Conservation (phyloP, 1,140 invertebrate genomes). For the Drosophila nannoptera region DNA sequence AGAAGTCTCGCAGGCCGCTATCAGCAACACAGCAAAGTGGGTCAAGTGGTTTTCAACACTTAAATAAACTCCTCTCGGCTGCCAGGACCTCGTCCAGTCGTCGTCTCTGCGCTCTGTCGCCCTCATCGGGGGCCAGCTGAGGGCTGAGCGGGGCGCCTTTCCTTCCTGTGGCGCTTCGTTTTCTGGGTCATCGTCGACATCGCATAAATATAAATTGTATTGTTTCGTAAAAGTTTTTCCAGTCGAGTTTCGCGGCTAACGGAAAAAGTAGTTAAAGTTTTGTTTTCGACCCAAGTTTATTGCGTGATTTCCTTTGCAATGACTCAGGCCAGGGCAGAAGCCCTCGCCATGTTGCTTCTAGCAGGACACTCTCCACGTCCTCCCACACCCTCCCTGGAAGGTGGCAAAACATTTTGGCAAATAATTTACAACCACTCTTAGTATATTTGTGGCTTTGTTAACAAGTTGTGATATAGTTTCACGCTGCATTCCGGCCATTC, state of each 20-base stretch:
- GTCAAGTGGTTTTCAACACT: constrained; percentile 75
- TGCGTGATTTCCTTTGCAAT: constrained; percentile 74
- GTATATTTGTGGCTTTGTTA: constrained; percentile 58
- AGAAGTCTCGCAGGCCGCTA: constrained; percentile 49
- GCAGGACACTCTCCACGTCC: background rate
- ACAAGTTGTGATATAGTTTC: constrained; percentile 48
- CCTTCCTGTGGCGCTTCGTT: constrained; percentile 30
- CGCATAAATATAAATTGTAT: constrained; percentile 78
- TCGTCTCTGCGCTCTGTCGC: constrained; percentile 26
- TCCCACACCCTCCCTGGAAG: constrained; percentile 22
- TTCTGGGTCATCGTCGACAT: constrained; percentile 64
- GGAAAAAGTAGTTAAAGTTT: constrained; percentile 78
- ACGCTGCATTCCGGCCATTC: background rate
- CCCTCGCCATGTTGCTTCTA: constrained; percentile 17
- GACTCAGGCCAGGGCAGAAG: constrained; percentile 38
- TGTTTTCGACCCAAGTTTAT: constrained; percentile 75
- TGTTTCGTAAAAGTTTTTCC: constrained; percentile 74
- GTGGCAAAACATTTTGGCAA: constrained; percentile 60
- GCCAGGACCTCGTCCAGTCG: constrained; percentile 2
- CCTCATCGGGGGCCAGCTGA: background rate
- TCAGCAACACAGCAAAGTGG: constrained; percentile 60
- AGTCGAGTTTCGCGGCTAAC: constrained; percentile 68
- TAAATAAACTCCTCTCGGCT: constrained; percentile 54
- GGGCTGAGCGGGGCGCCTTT: constrained; percentile 24
- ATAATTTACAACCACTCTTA: constrained; percentile 64